These are phyloP conservation scores for Sisyra terminalis DNA, from an alignment of 2,888 invertebrate species.

Conservation along the genomic window DNA sequence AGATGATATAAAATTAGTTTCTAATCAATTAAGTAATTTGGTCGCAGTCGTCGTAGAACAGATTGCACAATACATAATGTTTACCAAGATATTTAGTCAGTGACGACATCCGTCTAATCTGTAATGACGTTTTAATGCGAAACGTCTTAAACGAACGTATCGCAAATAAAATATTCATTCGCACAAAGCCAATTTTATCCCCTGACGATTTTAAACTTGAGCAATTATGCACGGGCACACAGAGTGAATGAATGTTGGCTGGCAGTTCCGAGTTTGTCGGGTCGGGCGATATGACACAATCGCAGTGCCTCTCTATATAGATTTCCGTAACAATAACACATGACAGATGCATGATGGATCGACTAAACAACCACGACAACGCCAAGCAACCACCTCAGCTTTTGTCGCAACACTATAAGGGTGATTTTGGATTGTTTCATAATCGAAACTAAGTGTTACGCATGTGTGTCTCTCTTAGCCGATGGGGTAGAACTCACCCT, in stretches of 20 bases:
- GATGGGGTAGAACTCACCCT: slow-evolving; percentile 20
- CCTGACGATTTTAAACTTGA: slow-evolving; percentile 22
- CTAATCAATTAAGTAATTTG: slow-evolving; percentile 1
- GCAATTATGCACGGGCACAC: slow-evolving; percentile 29
- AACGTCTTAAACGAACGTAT: slow-evolving; percentile 20
- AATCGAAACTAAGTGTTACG: slow-evolving; percentile 8
- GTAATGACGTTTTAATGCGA: slow-evolving; percentile 24
- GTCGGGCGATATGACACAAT: slow-evolving; percentile 21
- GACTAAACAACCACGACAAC: slow-evolving; percentile 25
- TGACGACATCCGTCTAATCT: slow-evolving; percentile 15
- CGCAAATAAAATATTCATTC: slow-evolving; percentile 27
- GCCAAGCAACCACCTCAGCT: slow-evolving; percentile 13
- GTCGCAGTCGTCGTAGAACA: neutral
- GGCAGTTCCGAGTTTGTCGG: neutral
- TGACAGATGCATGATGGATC: slow-evolving; percentile 29
- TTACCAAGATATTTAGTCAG: neutral
- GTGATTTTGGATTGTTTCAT: slow-evolving; percentile 4
- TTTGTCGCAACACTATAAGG: slow-evolving; percentile 10
- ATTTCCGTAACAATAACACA: slow-evolving; percentile 27
- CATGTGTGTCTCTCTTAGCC: slow-evolving; percentile 11
- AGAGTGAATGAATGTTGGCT: slow-evolving; percentile 4
- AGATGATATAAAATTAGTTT: neutral
- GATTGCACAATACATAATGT: neutral
- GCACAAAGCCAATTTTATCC: slow-evolving; percentile 26
- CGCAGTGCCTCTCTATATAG: slow-evolving; percentile 21